Evolutionary conservation across 1,140 invertebrate genomes (phyloP), one percentile per base, ranked within the genome.

Genomic region (Brachionus paranguensis): DNA sequence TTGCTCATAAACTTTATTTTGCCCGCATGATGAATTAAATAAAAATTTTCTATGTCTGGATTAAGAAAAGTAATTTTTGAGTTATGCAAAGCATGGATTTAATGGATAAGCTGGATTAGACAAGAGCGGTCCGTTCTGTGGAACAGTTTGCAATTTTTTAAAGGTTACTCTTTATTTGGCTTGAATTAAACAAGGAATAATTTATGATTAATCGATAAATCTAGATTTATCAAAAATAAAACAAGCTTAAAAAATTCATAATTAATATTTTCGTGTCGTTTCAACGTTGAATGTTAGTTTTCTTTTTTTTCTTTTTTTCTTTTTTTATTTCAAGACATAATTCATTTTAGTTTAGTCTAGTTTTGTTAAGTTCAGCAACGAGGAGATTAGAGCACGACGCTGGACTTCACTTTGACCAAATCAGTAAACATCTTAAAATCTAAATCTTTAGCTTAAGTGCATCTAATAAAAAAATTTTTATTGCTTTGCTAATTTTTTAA

Each of bases 201-300:
- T 41, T 72, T 72, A 72, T 72, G 68, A 72, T 72, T 72, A 72
- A 72, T 72, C 68, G 68, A 72, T 72, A 72, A 72, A 72, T 41
- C 68, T 72, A 72, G 68, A 72, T 72, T 72, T 43, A 72, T 41
- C 37, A 43, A 72, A 72, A 72, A 72, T 20, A 41, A 72, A 41
- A 72, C 41, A 72, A 72, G 41, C 29, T 43, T 43, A 45, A 17
- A 41, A 72, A 72, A 72, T 72, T 72, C 68, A 72, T 72, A 72
- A 72, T 72, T 72, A 72, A 72, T 72, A 72, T 41, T 72, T 72
- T 72, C 41, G 68, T 72, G 68, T 72, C 68, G 68, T 72, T 20
- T 72, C 68, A 72, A 43, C 53, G 53, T 60, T 60, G 53, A 60
- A 60, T 60, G 53, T 60, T 53, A 53, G 47, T 53, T 53, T 53